These are phyloP conservation scores for Arbacia lixula DNA, from an alignment of 53 echinoderm and acorn worm species.

Conservation along the genomic window DNA sequence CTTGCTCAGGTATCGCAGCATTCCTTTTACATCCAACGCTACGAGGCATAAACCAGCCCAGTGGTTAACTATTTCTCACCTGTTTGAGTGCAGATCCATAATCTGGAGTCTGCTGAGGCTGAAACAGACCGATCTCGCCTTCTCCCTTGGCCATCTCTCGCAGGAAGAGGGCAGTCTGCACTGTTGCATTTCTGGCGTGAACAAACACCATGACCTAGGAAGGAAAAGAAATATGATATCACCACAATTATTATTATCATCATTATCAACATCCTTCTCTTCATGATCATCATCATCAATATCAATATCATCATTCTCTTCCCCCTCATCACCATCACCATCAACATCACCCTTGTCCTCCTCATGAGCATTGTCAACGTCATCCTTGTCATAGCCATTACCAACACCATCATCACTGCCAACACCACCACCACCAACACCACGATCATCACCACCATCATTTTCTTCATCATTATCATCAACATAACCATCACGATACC, in stretches of 20 bases:
- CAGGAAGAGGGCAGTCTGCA: slow-evolving; percentile 81
- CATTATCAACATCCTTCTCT: neutral
- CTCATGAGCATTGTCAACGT: neutral
- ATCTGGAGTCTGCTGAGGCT: slow-evolving; percentile 61
- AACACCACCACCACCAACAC: neutral
- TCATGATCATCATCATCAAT: neutral
- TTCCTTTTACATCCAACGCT: no score
- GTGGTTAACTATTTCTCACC: slow-evolving; percentile 59
- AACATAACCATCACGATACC: neutral
- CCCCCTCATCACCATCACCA: neutral
- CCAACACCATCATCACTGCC: neutral
- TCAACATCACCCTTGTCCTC: neutral
- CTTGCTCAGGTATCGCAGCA: no score
- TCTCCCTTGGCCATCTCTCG: slow-evolving; percentile 77
- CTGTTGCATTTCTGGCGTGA: slow-evolving; percentile 95
- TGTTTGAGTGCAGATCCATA: slow-evolving; percentile 84
- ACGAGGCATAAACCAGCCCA: no score
- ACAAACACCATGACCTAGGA: slow-evolving; percentile 99
- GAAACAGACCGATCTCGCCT: slow-evolving; percentile 78
- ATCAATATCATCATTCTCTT: neutral
- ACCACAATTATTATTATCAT: neutral
- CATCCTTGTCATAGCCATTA: neutral
- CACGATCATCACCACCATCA: slow-evolving; percentile 25
- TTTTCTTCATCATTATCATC: neutral
- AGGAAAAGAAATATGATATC: neutral